Evolutionary conservation across 2,888 invertebrate genomes (phyloP).

Genomic region (Opisthograptis luteolata): DNA sequence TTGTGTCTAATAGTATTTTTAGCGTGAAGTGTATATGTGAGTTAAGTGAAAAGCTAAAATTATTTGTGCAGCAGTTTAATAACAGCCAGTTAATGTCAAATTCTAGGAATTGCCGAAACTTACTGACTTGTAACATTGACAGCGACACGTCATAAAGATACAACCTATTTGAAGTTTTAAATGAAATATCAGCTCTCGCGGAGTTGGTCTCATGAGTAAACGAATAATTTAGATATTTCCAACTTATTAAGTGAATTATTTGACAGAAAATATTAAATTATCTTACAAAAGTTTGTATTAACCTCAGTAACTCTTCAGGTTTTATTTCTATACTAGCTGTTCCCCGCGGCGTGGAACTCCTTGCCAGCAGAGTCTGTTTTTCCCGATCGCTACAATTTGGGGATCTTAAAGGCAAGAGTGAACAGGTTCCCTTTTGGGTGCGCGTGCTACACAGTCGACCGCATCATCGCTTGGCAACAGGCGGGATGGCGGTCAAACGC

Average conservation of each 20-base stretch:
- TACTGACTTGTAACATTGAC: constrained; percentile 1
- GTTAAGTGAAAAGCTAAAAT: no score
- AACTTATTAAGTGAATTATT: constrained; percentile 12
- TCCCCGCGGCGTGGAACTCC: no score
- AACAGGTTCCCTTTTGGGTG: no score
- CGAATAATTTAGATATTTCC: constrained; percentile 58
- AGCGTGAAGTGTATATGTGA: no score
- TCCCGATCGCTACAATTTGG: no score
- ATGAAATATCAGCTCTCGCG: constrained; percentile 69
- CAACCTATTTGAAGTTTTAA: constrained; percentile 74
- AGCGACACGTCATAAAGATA: constrained; percentile 55
- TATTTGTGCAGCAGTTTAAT: no score
- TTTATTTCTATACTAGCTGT: not conserved
- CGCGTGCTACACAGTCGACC: no score
- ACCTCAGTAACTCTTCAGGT: constrained; percentile 19
- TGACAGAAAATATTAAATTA: constrained; percentile 11
- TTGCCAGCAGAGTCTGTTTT: no score
- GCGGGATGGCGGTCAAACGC: no score
- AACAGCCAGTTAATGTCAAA: not conserved
- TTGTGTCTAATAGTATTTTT: no score
- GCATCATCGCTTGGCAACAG: no score
- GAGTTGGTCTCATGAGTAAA: constrained; percentile 58
- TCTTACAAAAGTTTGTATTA: constrained; percentile 4
- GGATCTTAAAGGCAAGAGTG: no score
- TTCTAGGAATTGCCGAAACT: not conserved